Conservation (phyloP, 2,113 vertebrate species). For the Actinemys pallida region DNA sequence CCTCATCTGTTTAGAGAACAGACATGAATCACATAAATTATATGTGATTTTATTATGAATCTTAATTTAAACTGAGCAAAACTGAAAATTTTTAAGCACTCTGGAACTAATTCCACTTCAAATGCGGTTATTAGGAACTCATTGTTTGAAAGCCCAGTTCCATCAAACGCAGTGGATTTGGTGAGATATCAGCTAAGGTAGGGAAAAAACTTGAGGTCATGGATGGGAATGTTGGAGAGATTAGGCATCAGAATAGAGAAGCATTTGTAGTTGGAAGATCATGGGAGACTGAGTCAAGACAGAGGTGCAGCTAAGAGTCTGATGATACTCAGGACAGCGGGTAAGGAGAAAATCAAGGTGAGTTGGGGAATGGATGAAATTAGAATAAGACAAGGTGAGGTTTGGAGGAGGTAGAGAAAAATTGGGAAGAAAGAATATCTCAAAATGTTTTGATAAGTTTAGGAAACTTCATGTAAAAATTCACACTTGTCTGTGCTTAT, state of each 20-base stretch:
- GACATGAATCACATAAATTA: background rate
- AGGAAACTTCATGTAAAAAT: background rate
- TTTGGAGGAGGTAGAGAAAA: background rate
- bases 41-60: background rate
- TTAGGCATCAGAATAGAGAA: background rate
- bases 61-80: background rate
- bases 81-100: background rate
- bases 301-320: background rate
- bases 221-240: background rate
- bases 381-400: background rate
- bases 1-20: background rate
- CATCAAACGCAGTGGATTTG: background rate
- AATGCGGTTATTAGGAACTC: background rate
- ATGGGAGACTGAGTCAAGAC: background rate
- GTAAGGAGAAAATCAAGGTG: background rate
- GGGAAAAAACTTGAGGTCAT: background rate
- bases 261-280: background rate
- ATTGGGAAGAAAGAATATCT: rapidly evolving
- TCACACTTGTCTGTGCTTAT: background rate
- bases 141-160: background rate
- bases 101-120: background rate
- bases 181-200: background rate
- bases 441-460: background rate
- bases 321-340: background rate
- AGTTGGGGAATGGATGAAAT: background rate